Percentiles rank a stretch among this genome's conserved stretches.
Conservation (phyloP, 2,888 invertebrate species). For the Tribolium freemani region DNA sequence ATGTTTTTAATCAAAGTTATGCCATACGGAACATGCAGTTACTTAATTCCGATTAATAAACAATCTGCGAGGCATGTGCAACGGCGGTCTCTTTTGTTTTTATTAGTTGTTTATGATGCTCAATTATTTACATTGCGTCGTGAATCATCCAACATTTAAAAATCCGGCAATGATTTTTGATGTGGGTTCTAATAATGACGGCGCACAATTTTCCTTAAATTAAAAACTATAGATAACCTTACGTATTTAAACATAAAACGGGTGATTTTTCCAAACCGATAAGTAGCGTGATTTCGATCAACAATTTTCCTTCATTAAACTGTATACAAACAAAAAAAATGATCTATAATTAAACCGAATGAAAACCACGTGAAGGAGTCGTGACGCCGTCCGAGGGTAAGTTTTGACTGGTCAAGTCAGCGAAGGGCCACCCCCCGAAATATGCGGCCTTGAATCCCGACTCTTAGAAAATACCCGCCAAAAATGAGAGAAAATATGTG, state of each 20-base stretch:
- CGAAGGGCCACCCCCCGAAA: constrained; percentile 1
- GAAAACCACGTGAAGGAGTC: constrained; percentile 5
- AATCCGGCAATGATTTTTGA: background rate
- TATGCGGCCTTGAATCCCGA: background rate
- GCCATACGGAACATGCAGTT: background rate
- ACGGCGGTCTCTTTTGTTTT: background rate
- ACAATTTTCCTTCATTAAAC: background rate
- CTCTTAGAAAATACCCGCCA: constrained; percentile 22
- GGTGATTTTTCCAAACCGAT: background rate
- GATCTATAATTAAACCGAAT: background rate
- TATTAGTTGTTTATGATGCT: background rate
- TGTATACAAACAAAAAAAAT: background rate
- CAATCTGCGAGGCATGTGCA: background rate
- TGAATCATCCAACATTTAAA: background rate
- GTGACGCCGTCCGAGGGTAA: background rate
- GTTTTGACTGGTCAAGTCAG: background rate
- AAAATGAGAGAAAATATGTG: background rate
- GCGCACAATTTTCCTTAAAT: background rate
- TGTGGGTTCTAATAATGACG: background rate
- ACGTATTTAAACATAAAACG: background rate
- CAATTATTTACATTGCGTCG: background rate
- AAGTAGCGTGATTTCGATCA: background rate
- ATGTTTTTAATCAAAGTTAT: background rate
- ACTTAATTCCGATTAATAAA: background rate
- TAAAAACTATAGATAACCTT: background rate